phyloP scores from a whole-genome alignment of 1,140 invertebrate genomes.

The Andrena cerasifolii region DNA sequence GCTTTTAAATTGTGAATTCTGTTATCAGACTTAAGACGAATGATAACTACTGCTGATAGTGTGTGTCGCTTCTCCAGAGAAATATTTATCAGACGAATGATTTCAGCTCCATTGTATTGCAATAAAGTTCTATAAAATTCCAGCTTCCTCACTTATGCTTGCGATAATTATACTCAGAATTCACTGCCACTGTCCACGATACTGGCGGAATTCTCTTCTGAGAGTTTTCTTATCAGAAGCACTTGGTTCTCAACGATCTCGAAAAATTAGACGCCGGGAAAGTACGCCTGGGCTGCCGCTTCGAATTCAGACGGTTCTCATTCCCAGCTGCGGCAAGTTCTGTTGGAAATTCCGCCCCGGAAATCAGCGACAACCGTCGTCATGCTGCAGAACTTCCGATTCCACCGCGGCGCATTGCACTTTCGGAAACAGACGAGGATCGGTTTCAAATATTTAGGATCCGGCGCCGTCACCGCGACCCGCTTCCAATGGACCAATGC shows the following conservation, averaged over 20 bases:
- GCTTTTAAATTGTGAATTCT: neutral
- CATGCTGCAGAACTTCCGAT: neutral
- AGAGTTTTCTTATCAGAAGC: no score
- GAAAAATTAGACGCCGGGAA: no score
- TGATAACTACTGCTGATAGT: neutral
- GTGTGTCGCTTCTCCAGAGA: neutral
- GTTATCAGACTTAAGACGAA: neutral
- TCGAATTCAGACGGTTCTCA: neutral
- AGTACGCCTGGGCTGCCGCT: no score
- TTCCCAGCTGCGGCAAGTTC: neutral
- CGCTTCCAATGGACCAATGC: neutral
- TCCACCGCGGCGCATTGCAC: neutral
- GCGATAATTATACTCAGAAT: no score
- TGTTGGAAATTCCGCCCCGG: neutral
- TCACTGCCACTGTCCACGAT: no score
- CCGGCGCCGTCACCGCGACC: neutral
- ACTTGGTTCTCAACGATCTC: no score
- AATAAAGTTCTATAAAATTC: no score
- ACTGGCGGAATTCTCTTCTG: no score
- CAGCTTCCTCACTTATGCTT: no score
- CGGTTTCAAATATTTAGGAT: slow-evolving; percentile 39
- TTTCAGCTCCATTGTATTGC: no score
- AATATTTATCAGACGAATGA: no score
- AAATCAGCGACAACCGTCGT: slow-evolving; percentile 11
- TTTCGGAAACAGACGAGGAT: neutral